Evolutionary conservation across 2,113 vertebrate species (phyloP).

Genomic region (Tinamus guttatus): DNA sequence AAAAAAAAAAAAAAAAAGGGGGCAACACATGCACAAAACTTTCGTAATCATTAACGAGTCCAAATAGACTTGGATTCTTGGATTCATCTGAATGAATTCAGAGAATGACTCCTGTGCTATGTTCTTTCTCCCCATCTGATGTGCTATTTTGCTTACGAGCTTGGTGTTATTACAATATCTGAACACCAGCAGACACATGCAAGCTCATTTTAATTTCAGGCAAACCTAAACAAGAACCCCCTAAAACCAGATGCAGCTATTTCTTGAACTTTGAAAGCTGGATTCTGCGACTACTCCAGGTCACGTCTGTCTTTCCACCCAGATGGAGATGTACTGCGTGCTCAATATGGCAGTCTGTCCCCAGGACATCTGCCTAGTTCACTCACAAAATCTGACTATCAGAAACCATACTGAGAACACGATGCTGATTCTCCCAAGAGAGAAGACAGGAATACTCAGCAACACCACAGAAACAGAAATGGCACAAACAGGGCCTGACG

Average conservation of each 20-base stretch:
- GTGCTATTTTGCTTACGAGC: not conserved
- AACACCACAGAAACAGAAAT: not conserved
- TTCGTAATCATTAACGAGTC: too few relatives aligned
- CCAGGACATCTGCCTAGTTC: not conserved
- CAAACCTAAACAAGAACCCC: not conserved
- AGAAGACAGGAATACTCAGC: not conserved
- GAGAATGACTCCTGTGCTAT: not conserved
- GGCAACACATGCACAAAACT: too few relatives aligned
- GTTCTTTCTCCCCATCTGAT: not conserved
- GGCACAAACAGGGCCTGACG: not conserved
- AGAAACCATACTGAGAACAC: not conserved
- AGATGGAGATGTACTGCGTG: not conserved
- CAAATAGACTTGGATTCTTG: too few relatives aligned
- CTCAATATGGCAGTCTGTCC: not conserved
- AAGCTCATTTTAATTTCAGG: not conserved
- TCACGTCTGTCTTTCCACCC: not conserved
- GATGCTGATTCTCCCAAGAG: not conserved
- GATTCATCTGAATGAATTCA: too few relatives aligned
- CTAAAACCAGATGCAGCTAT: not conserved
- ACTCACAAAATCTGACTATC: not conserved
- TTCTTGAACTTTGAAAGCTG: not conserved
- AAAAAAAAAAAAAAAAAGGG: not conserved
- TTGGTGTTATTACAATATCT: not conserved
- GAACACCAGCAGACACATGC: not conserved
- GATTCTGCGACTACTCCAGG: not conserved